Base-by-base conservation (phyloP, 2,888 invertebrate species). In the Ophion ventricosus region DNA sequence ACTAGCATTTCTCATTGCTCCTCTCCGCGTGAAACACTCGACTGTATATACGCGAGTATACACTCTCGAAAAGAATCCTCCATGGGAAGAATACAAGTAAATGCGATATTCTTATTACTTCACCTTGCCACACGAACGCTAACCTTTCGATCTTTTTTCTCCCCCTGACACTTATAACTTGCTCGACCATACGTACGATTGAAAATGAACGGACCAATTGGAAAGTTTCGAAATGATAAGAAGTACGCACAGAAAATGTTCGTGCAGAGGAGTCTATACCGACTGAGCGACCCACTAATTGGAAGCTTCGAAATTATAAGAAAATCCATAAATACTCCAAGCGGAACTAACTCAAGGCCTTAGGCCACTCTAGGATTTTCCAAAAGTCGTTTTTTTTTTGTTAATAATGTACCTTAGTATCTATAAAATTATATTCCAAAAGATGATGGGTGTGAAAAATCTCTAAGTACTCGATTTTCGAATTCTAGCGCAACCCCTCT, bases 1-100 rank as follows among this genome's bases (percentile, higher is more conserved):
- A 57, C 78, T 61, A 72, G 57, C 70, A 26, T 82, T 82, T 83
- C 79, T 73, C 73, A 25, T 49, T 80, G 78, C 76, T 80, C 76
- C 29, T 73, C 66, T 70, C 69, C 64, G 77, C 66, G 61, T 25
- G 17, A 73, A 61, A 67, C 67, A 40, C 20, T 59, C 59, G 7
- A n/a, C 56, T 26, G 29, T 49, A 74, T 61, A 67, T 77, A 35
- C 35, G 63, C 61, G 14, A 17, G 23, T 43, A 26, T 17, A 57
- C 20, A 5, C n/a, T 57, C 57, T 4, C 20, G 17, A 66, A 35
- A 17, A 40, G n/a, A 57, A 57, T 57, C 20, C 10, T 57, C 23
- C 20, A 57, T 57, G 57, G n/a, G 35, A 35, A 35, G 35, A 35
- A 63, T 23, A 35, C 10, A 20, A 29, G 7, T 25, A 26, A 25